A percentile compares a stretch with the other conserved stretches of the same genome.
These are phyloP conservation scores for Malurus elegans DNA, from an alignment of 2,113 vertebrate genomes.

Conservation along the genomic window DNA sequence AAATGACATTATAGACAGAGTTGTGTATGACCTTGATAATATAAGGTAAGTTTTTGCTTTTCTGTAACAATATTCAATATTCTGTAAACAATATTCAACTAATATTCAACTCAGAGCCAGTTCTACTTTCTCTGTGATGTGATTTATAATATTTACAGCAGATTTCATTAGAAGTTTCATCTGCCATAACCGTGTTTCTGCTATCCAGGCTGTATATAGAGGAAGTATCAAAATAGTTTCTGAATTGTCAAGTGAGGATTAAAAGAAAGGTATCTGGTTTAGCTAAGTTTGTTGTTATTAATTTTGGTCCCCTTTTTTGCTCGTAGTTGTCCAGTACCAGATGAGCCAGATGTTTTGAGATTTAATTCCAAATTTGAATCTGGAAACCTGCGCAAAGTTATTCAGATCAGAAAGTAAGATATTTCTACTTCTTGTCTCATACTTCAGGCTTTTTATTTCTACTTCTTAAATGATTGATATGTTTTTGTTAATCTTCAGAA, in stretches of 20 bases:
- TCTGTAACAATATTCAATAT: too few relatives aligned
- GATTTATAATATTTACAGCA: background rate
- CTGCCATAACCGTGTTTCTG: background rate
- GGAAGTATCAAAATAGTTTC: background rate
- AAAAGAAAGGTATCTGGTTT: background rate
- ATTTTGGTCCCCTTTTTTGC: background rate
- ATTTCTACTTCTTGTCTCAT: background rate
- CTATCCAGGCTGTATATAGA: background rate
- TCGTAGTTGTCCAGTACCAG: constrained; percentile 79
- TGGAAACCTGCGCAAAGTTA: constrained; percentile 94
- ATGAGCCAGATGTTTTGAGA: constrained; percentile 88
- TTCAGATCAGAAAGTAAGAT: constrained; percentile 96
- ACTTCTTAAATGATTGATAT: constrained; percentile 30
- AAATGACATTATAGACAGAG: constrained; percentile 92
- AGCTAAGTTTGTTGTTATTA: background rate
- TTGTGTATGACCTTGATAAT: constrained; percentile 93
- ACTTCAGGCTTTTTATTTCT: background rate
- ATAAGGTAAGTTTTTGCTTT: constrained; percentile 76
- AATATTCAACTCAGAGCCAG: background rate
- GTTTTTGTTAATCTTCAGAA: constrained; percentile 75
- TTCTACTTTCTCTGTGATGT: background rate
- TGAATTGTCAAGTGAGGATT: background rate
- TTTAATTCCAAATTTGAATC: constrained; percentile 99
- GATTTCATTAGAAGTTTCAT: background rate
- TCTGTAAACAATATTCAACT: background rate